phyloP scores from a whole-genome alignment of 64 coral and sea anemone genomes.

The Montipora capricornis region DNA sequence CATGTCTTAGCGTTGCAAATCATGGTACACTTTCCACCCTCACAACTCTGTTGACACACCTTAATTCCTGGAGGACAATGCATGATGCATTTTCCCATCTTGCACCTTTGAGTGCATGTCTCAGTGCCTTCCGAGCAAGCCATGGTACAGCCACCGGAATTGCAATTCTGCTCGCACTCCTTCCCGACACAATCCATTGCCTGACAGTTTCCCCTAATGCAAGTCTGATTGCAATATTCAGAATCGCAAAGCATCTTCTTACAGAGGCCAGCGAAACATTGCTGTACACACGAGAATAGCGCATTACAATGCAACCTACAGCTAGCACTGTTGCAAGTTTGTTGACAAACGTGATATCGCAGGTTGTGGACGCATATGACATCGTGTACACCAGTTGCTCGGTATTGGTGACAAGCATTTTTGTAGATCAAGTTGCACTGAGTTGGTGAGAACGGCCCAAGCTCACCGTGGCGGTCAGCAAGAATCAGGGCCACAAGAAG shows the following conservation, averaged over 20 bases:
- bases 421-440: constrained; percentile 63
- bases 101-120: constrained; percentile 71
- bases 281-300: constrained; percentile 61
- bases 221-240: constrained; percentile 62
- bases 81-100: constrained; percentile 81
- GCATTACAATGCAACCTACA: constrained; percentile 71
- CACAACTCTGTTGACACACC: constrained; percentile 71
- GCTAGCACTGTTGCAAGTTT: constrained; percentile 82
- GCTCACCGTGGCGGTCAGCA: background rate
- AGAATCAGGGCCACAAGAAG: background rate
- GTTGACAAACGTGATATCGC: constrained; percentile 62
- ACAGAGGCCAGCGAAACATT: constrained; percentile 75
- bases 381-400: constrained; percentile 8
- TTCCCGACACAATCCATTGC: constrained; percentile 70
- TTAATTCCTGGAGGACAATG: constrained; percentile 70
- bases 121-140: constrained; percentile 49
- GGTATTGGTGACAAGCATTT: constrained; percentile 69
- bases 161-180: constrained; percentile 66
- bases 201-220: constrained; percentile 65
- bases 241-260: constrained; percentile 64
- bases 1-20: constrained; percentile 79
- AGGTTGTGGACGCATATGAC: constrained; percentile 29
- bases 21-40: constrained; percentile 83
- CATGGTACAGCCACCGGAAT: constrained; percentile 67
- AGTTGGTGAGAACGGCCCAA: constrained; percentile 1